Base-by-base conservation (phyloP, 1,140 invertebrate genomes). In the Sycobia sp. region DNA sequence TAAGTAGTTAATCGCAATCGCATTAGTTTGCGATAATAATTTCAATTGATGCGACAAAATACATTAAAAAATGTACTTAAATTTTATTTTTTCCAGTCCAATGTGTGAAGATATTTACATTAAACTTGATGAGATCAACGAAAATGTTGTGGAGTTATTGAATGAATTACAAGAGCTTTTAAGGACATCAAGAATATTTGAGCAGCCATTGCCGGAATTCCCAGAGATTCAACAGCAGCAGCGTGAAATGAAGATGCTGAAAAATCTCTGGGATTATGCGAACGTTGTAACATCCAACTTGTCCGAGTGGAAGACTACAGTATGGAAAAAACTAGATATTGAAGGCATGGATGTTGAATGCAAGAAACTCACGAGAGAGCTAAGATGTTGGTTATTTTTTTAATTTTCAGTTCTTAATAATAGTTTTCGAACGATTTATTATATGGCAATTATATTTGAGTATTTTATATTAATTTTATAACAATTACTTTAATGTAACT, bases 261-360 rank as follows among this genome's bases (percentile, higher is more conserved):
- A 93, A 76, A 84, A 84, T 65, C 80, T 97, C 5, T 97, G 96
- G 95, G 94, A 97, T 81, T 96, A 95, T 73, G 88, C 93, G 14
- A 83, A 87, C 63, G 87, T 96, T 13, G 90, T 97, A 4, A 84
- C 85, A 70, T 90, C 89, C 0, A 91, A 87, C 62, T 89, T 97
- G 53, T 86, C 93, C 54, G 90, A 94, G 75, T 97, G 95, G 95
- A 95, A 96, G 75, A 91, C 87, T 25, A 97, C 94, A 0, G 86
- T 88, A 0, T 97, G 95, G 95, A 91, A 91, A 72, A 91, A 93
- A 71, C 93, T 97, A 55, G 93, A 97, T 72, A 91, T 95, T 0
- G 96, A 98, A 73, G 87, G 87, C 44, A 95, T 97, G 91, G 95
- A 97, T 75, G 89, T 94, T 73, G 94, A 97, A 72, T 94, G 94